A percentile compares a stretch with the other conserved stretches of the same genome.
Evolutionary conservation across 2,888 invertebrate genomes (phyloP).

Genomic region (Thymelicus lineola): DNA sequence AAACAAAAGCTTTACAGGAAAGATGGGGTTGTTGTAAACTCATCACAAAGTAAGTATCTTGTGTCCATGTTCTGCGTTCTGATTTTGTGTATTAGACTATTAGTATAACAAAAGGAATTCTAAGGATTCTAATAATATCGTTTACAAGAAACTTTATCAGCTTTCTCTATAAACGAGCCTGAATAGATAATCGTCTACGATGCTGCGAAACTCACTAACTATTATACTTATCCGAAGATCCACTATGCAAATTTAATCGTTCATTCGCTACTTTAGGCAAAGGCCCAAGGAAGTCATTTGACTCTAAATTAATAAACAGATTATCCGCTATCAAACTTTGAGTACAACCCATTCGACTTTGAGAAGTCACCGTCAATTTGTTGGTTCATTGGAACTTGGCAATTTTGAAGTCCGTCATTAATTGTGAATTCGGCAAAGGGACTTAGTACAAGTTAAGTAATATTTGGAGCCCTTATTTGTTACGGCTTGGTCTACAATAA

Average conservation of each 20-base stretch:
- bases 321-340: conserved; percentile 38
- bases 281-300: conserved; percentile 34
- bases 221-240: conserved; percentile 17
- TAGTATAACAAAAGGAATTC: too few relatives aligned
- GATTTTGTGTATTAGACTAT: too few relatives aligned
- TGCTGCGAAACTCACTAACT: conserved; percentile 10
- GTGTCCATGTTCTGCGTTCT: too few relatives aligned
- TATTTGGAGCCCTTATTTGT: conserved; percentile 68
- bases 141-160: conserved; percentile 2
- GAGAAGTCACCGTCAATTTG: conserved; percentile 58
- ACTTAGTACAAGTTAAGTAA: conserved; percentile 61
- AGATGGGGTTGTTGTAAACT: too few relatives aligned
- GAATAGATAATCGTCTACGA: background rate
- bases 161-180: conserved; percentile 2
- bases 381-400: conserved; percentile 63
- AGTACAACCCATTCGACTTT: conserved; percentile 36
- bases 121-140: background rate
- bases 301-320: conserved; percentile 38
- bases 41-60: too few relatives aligned
- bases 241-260: conserved; percentile 37
- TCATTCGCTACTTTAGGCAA: conserved; percentile 34
- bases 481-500: conserved; percentile 64
- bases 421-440: conserved; percentile 64
- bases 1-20: too few relatives aligned
- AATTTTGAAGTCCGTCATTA: conserved; percentile 71